Conservation (phyloP, 2,888 invertebrate species). For the Acronicta leporina region DNA sequence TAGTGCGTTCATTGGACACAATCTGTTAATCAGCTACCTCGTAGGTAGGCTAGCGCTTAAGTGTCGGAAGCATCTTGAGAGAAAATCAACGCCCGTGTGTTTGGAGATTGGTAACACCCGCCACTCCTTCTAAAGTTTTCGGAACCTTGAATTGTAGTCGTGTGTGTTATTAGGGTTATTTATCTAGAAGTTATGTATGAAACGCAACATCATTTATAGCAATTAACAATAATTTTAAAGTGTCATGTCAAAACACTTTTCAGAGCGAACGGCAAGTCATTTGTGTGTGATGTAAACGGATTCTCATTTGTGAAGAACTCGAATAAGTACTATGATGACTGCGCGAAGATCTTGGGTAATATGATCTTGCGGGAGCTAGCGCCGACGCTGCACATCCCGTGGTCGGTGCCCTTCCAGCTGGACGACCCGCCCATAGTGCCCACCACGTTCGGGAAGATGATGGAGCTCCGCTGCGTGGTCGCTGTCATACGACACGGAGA, state of each 20-base stretch:
- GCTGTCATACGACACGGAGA: constrained; percentile 99
- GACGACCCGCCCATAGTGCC: constrained; percentile 99
- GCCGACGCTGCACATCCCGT: constrained; percentile 98
- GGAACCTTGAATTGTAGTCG: too few species aligned
- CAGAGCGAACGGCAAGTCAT: constrained; percentile 99
- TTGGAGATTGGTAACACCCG: neutral
- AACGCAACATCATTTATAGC: too few species aligned
- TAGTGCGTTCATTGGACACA: neutral
- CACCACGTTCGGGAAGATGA: constrained; percentile 99
- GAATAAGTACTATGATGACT: constrained; percentile 99
- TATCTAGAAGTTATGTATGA: too few species aligned
- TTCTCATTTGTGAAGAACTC: constrained; percentile 99
- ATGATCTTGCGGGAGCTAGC: constrained; percentile 98
- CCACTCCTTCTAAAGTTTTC: too few species aligned
- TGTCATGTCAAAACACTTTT: constrained; percentile 10
- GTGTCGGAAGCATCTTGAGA: neutral
- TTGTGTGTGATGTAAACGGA: constrained; percentile 99
- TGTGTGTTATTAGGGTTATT: too few species aligned
- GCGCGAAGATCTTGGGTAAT: constrained; percentile 99
- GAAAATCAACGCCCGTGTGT: neutral
- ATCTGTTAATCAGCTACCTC: neutral
- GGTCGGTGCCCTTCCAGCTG: constrained; percentile 98
- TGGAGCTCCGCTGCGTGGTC: constrained; percentile 97
- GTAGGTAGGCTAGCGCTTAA: neutral
- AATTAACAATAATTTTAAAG: neutral